These are phyloP conservation scores for Gasterosteus aculeatus DNA, from an alignment of 2,113 vertebrate species.

Conservation along the genomic window DNA sequence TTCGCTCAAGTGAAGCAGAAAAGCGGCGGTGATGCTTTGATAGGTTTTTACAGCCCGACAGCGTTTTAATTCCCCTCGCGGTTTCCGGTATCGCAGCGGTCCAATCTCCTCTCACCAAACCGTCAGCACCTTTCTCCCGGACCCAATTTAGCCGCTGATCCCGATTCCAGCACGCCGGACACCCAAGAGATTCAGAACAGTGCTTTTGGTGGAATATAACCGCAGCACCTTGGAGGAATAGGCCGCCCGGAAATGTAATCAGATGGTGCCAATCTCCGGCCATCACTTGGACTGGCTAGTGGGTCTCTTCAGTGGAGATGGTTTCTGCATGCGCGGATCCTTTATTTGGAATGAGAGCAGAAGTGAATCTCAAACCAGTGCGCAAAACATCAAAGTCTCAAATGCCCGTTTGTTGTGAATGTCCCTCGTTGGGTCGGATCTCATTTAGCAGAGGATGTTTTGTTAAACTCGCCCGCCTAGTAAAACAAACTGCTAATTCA, in stretches of 20 bases:
- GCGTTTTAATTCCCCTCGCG: conserved; percentile 71
- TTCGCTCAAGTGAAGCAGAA: conserved; percentile 58
- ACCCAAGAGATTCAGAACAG: conserved; percentile 51
- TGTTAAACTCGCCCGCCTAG: conserved; percentile 54
- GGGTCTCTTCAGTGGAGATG: conserved; percentile 55
- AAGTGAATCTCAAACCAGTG: conserved; percentile 23
- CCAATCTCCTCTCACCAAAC: conserved; percentile 60
- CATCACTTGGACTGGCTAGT: conserved; percentile 28
- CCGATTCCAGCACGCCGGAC: conserved; percentile 61
- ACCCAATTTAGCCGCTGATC: conserved; percentile 71
- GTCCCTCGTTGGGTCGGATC: conserved; percentile 35
- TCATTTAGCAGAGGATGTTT: conserved; percentile 47
- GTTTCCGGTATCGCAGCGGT: conserved; percentile 65
- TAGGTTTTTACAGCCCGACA: conserved; percentile 71
- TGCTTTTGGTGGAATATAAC: conserved; percentile 55
- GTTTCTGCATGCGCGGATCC: conserved; percentile 15
- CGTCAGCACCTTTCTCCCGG: conserved; percentile 70
- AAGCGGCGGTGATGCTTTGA: conserved; percentile 61
- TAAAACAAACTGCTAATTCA: conserved; percentile 42
- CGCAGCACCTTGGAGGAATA: conserved; percentile 64
- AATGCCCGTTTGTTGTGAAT: conserved; percentile 25
- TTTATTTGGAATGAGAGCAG: conserved; percentile 47
- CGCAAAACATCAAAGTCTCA: conserved; percentile 44
- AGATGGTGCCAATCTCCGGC: conserved; percentile 73
- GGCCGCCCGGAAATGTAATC: conserved; percentile 60